phyloP scores from a whole-genome alignment of 2,888 invertebrate genomes.

The Sarcophaga rosellei region DNA sequence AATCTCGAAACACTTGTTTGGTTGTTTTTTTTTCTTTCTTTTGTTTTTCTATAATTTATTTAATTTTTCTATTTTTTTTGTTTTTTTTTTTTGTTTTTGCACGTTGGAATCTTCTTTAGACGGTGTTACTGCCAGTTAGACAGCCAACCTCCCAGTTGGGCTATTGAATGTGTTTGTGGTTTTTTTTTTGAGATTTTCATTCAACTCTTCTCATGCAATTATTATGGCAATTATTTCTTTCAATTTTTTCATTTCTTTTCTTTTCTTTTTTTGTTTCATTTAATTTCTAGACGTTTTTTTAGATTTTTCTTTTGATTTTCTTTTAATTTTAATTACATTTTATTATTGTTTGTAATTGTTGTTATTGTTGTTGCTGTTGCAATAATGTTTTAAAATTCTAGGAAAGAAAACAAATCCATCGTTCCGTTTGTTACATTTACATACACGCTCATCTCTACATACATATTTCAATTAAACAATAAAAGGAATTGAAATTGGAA shows the following conservation, averaged over 20 bases:
- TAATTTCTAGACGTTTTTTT: not conserved
- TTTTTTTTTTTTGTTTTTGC: slow-evolving; percentile 28
- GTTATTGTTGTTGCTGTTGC: slow-evolving; percentile 28
- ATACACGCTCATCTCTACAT: slow-evolving; percentile 40
- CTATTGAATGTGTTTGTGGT: not conserved
- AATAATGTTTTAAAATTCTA: slow-evolving; percentile 56
- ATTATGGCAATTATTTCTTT: slow-evolving; percentile 62
- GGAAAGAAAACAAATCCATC: slow-evolving; percentile 61
- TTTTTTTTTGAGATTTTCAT: slow-evolving; percentile 39
- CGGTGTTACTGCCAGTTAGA: not conserved
- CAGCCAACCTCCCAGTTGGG: not conserved
- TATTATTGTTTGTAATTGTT: slow-evolving; percentile 22
- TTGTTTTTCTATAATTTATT: not conserved
- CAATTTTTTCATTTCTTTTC: slow-evolving; percentile 25
- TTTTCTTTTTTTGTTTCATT: slow-evolving; percentile 7
- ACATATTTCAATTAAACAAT: not conserved
- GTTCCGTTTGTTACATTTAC: slow-evolving; percentile 67
- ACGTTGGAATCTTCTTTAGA: slow-evolving; percentile 26
- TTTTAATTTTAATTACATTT: slow-evolving; percentile 13
- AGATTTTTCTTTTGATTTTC: not conserved
- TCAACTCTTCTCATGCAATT: slow-evolving; percentile 67
- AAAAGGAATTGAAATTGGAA: not conserved
- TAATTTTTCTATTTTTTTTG: slow-evolving; percentile 24
- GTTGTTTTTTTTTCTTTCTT: slow-evolving; percentile 26
- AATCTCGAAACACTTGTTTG: slow-evolving; percentile 51